phyloP scores from a whole-genome alignment of 2,797 vertebrate genomes.

The Gastrophryne carolinensis region DNA sequence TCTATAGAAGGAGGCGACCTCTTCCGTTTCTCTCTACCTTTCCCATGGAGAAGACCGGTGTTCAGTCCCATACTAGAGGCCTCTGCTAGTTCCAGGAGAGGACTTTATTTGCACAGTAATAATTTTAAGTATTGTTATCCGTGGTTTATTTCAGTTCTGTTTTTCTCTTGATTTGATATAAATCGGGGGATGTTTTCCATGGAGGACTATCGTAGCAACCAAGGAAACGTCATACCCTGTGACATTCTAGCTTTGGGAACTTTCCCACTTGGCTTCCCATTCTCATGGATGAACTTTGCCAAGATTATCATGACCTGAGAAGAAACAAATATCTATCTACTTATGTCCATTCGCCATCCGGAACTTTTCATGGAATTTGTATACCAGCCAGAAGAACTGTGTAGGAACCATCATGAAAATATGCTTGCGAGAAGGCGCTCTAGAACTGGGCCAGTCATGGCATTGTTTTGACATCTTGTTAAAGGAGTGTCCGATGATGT shows the following conservation, averaged over 20 bases:
- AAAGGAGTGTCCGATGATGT: too few relatives aligned
- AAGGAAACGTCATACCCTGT: neutral
- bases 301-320: too few relatives aligned
- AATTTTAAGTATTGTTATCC: conserved; percentile 68
- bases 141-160: conserved; percentile 60
- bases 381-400: too few relatives aligned
- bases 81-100: conserved; percentile 45
- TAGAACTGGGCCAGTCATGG: too few relatives aligned
- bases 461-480: too few relatives aligned
- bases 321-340: too few relatives aligned
- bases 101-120: conserved; percentile 73
- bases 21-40: conserved; percentile 53
- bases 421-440: too few relatives aligned
- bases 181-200: conserved; percentile 73
- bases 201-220: conserved; percentile 54
- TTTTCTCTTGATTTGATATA: conserved; percentile 67
- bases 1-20: conserved; percentile 75
- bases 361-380: too few relatives aligned
- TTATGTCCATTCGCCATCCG: too few relatives aligned
- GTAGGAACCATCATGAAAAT: too few relatives aligned
- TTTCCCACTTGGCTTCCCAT: neutral
- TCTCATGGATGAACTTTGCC: neutral
- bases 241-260: too few relatives aligned
- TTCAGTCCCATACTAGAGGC: conserved; percentile 59
- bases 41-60: conserved; percentile 63